Base-by-base conservation (phyloP, 2,113 vertebrate species). In the Hydrolagus affinis region DNA sequence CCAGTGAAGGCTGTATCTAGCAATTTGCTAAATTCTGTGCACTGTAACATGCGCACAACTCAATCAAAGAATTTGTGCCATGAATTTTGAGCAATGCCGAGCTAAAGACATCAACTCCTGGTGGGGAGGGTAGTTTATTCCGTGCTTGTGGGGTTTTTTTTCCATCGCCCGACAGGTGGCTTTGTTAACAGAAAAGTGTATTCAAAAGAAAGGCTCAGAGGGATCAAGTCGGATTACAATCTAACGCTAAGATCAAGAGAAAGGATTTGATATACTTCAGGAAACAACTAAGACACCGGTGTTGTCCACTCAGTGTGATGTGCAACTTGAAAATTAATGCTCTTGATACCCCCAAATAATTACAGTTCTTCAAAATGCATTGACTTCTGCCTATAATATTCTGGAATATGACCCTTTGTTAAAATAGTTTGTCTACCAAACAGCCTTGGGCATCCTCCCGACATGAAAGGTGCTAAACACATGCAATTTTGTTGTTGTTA, bases 171-270 rank as follows among this genome's bases (percentile, higher is more conserved):
- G 60, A 85, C 86, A 85, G 87, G 87, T 86, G 85, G 70, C 70
- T 85, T 85, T 85, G 86, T 85, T 85, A 64, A 85, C 71, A 66
- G 86, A 86, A 77, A 86, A 86, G 86, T 68, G 8, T 77, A 72
- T 80, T 75, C 23, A 76, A 76, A 60, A 85, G 86, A 88, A 75
- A 73, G 64, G 87, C 87, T 87, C 86, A 87, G 86, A 86, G 28
- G 77, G 87, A 87, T 87, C 80, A 72, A 85, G 87, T 87, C 86
- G 85, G 87, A 89, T 87, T 87, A 88, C 87, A 77, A 77, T 83
- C 85, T 83, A 85, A 86, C 86, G 68, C 72, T 70, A 75, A 87
- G 80, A 87, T 85, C 86, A 86, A 87, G 87, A 86, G 87, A 85
- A 85, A 68, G 86, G 87, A 85, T 89, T 87, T 87, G 87, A 74